Conservation (phyloP, 1,140 invertebrate genomes). For the Apis laboriosa region DNA sequence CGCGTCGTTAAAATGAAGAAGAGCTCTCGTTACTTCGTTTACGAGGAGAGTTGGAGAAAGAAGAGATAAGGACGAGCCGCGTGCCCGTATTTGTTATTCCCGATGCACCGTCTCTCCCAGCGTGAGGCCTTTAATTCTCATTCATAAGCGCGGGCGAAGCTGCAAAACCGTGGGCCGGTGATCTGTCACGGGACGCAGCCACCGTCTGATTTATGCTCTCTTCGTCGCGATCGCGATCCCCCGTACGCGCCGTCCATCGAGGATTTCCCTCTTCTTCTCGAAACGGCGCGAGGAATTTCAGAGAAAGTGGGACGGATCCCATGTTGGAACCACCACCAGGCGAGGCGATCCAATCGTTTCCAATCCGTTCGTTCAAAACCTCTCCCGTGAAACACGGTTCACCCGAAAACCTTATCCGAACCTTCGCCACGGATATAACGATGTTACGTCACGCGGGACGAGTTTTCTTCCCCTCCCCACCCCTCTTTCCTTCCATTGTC, state of each 20-base stretch:
- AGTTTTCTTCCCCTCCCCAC: background rate
- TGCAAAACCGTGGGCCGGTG: conserved; percentile 23
- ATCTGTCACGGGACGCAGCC: conserved; percentile 6
- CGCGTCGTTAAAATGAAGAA: conserved; percentile 25
- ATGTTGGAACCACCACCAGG: background rate
- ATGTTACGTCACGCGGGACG: background rate
- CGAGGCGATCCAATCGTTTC: background rate
- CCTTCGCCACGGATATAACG: background rate
- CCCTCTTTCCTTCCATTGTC: background rate
- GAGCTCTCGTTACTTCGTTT: conserved; percentile 22
- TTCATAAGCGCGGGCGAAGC: conserved; percentile 47
- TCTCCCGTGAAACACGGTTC: no score
- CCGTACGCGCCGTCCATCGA: background rate
- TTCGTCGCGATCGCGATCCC: background rate
- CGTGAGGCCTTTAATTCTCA: conserved; percentile 50
- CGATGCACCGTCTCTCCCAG: conserved; percentile 13
- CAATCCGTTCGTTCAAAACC: background rate
- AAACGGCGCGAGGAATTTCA: background rate
- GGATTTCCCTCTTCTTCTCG: conserved; percentile 4
- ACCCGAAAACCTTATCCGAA: background rate
- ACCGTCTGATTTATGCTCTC: background rate
- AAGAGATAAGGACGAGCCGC: background rate
- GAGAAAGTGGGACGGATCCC: conserved; percentile 12
- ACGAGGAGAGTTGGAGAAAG: background rate
- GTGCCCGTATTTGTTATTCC: conserved; percentile 39